These are phyloP conservation scores for Corythucha ciliata DNA, from an alignment of 2,888 invertebrate species.

Conservation along the genomic window DNA sequence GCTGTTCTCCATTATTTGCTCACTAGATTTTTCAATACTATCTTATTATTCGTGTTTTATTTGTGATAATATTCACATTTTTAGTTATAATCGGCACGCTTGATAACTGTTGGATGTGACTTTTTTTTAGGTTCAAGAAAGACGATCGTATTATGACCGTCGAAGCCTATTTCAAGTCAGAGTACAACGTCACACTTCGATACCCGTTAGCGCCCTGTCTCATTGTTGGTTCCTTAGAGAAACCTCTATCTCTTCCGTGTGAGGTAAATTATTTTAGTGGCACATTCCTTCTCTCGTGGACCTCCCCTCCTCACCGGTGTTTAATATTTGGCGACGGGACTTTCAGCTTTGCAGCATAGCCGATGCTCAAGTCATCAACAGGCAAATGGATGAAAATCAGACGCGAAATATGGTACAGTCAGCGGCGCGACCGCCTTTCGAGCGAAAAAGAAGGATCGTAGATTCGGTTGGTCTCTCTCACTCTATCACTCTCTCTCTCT, in stretches of 20 bases:
- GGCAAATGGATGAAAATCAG: slow-evolving; percentile 73
- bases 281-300: neutral
- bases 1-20: no score
- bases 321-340: slow-evolving; percentile 6
- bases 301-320: neutral
- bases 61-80: neutral
- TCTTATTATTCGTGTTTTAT: no score
- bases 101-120: neutral
- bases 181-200: slow-evolving; percentile 45
- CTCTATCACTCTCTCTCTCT: no score
- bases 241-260: slow-evolving; percentile 67
- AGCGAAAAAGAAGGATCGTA: slow-evolving; percentile 70
- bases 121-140: slow-evolving; percentile 29
- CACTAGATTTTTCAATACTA: no score
- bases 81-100: neutral
- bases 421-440: slow-evolving; percentile 71
- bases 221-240: slow-evolving; percentile 63
- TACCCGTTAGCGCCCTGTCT: slow-evolving; percentile 71
- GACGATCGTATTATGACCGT: slow-evolving; percentile 43
- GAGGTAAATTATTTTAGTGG: slow-evolving; percentile 48
- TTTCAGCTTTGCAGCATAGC: slow-evolving; percentile 59
- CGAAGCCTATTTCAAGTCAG: slow-evolving; percentile 42
- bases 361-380: slow-evolving; percentile 66
- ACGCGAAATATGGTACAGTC: slow-evolving; percentile 76
- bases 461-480: slow-evolving; percentile 42